Evolutionary conservation across 2,797 vertebrate species (phyloP), one percentile per base, ranked within the genome.

Genomic region (Ispidina lecontei): DNA sequence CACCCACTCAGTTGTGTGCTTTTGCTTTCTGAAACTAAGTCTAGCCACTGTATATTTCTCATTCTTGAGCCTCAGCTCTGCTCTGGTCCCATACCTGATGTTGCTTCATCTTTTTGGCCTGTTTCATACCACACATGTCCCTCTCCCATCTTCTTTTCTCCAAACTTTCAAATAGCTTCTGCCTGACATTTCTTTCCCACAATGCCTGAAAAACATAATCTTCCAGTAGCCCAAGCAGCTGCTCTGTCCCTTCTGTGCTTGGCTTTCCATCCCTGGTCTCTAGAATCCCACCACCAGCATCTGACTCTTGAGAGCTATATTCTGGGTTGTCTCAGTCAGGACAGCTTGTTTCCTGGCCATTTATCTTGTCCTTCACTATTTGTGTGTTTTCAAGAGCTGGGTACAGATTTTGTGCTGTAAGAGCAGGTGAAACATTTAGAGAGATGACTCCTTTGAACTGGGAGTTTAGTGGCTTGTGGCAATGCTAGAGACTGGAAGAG

Each of bases 371-470:
- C 49, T 93, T 35, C 37, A 25, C 28, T 47, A 10, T 58, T 43
- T 72, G 43, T 86, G 86, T 89, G 51, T 74, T 93, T 80, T 65
- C 72, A 93, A 89, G 88, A 91, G 74, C 62, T 2, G 7, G 52
- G n/a, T 90, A 71, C 47, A 78, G 65, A 35, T 92, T 84, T 79
- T 69, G 41, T 17, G 16, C 59, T 62, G 5, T 68, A 83, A 92
- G 71, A 95, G 62, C 37, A 78, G 74, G 51, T 63, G 44, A 52
- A 93, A 92, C 21, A 28, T 74, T 83, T 93, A 73, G 72, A 91
- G 90, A 95, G 80, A 70, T 90, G 88, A 93, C 77, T 94, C 91
- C 87, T 96, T 94, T 2, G 12, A 90, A 86, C 75, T 94, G 95
- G 92, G 94, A 93, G 77, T 94, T 93, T 82, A 58, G 55, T 68